Base-by-base conservation (phyloP, 2,797 vertebrate species). In the Lithobates sylvaticus region DNA sequence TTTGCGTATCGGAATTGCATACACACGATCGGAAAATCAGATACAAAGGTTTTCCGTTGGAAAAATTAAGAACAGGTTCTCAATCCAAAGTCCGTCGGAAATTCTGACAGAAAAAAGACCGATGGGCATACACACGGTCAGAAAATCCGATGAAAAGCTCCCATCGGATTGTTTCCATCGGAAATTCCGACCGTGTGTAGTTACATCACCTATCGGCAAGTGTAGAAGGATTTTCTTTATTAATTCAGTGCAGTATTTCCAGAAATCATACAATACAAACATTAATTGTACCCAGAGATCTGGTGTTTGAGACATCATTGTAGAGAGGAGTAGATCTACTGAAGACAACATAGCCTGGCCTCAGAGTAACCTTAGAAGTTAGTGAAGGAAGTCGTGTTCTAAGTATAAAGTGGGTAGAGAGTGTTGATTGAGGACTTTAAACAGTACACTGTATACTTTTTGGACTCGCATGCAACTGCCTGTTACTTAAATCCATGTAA, bases 341-440 rank as follows among this genome's bases (percentile, higher is more conserved):
- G 21, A 76, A 73, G 74, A 23, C 61, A 69, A 70, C 21, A 69
- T 21, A 72, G 80, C 54, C 54, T 54, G 68, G 85, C 85, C 78
- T 87, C 81, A 42, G 4, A 73, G 81, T 83, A 87, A 83, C 85
- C 75, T 74, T 87, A 83, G 80, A 83, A 73, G 79, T 78, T 67
- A 82, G 80, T 73, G 73, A 83, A 83, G 76, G 78, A 68, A 83
- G 58, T 72, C 34, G 67, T 83, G 85, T 83, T 87, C 85, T 83
- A 86, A 83, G 85, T 86, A 82, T 86, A 77, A 83, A 73, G 75
- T 83, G 78, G 82, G 78, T 47, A 67, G 39, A 36, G 42, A 6
- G 85, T 83, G 85, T 68, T 87, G 85, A 87, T 74, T 15, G 85
- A 86, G 70, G 80, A 67, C 68, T 83, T 78, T 71, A 73, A 58